Base-by-base conservation (phyloP, 1,140 invertebrate species). In the Hetaerina americana region DNA sequence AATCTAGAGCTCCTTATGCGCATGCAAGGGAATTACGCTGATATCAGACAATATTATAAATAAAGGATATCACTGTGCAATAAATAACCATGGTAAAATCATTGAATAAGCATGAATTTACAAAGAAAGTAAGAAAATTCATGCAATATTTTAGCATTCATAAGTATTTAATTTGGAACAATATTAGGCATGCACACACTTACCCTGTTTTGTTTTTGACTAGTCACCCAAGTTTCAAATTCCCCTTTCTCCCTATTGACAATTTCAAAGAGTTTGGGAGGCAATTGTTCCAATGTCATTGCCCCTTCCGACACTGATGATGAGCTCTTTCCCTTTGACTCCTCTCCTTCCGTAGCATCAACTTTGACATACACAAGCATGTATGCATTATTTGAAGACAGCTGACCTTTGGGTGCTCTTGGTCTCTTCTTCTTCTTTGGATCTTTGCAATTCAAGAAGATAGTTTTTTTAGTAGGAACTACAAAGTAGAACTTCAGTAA, bases 341-440 rank as follows among this genome's bases (percentile, higher is more conserved):
- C 40, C 1, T 57, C 40, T 57, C 40, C 40, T 5, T 10, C 2
- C 10, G 3, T n/a, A 57, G 15, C 22, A 18, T 57, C 40, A 5
- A 29, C 31, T 75, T 75, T 79, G 69, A 81, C 84, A 76, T 89
- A 89, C 1, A 89, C 87, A 72, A 89, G 79, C 88, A 89, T 89
- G 74, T 89, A 90, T 5, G 87, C 87, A 76, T 86, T 87, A 70
- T 81, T 84, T 5, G 84, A 84, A 18, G 80, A 79, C n/a, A 83
- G 76, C 70, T 76, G 82, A 40, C 82, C 83, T 78, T 84, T 85
- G 25, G 81, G 80, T 71, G 83, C 76, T 68, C 80, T 79, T 0
- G 78, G 78, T 26, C 78, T 77, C 78, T 83, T 84, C 10, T 75
- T 72, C 70, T 80, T 75, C 73, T 84, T 83, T 15, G 76, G 72